Percentiles rank a stretch among this genome's conserved stretches.
These are phyloP conservation scores for Leuciscus idus DNA, from an alignment of 2,113 vertebrate species.

Conservation along the genomic window DNA sequence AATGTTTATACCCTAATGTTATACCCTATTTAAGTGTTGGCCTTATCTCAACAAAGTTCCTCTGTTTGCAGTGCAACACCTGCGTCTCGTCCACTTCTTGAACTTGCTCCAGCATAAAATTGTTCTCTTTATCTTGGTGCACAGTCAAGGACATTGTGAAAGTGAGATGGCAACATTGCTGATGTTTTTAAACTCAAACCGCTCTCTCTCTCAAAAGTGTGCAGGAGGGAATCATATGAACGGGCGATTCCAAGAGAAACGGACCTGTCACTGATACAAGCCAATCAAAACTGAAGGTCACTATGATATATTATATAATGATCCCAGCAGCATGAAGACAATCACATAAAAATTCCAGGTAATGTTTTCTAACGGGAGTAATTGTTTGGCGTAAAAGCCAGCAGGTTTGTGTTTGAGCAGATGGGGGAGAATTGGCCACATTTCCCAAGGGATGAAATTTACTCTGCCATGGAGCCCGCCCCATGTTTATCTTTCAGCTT, in stretches of 20 bases:
- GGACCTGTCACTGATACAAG: constrained; percentile 20
- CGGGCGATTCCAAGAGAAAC: constrained; percentile 13
- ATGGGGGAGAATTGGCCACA: constrained; percentile 75
- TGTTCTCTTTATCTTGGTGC: constrained; percentile 58
- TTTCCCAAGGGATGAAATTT: constrained; percentile 77
- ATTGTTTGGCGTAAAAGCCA: constrained; percentile 67
- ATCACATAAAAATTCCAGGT: constrained; percentile 58
- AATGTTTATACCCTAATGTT: not conserved
- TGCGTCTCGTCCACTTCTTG: constrained; percentile 59
- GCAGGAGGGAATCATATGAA: constrained; percentile 1
- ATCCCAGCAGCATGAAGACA: constrained; percentile 53
- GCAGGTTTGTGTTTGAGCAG: constrained; percentile 79
- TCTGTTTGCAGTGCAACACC: constrained; percentile 68
- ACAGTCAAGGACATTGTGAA: constrained; percentile 62
- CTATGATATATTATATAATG: constrained; percentile 19
- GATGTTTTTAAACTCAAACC: constrained; percentile 33
- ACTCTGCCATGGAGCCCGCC: constrained; percentile 73
- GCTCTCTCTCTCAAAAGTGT: constrained; percentile 26
- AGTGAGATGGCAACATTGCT: constrained; percentile 36
- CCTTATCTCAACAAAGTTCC: constrained; percentile 28
- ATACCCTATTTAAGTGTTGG: not conserved
- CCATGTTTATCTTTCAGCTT: constrained; percentile 80
- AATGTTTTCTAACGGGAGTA: constrained; percentile 62
- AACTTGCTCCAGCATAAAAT: constrained; percentile 63
- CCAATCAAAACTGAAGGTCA: constrained; percentile 34